Evolutionary conservation across 2,888 invertebrate species (phyloP).

Genomic region (Chelonus formosanus): DNA sequence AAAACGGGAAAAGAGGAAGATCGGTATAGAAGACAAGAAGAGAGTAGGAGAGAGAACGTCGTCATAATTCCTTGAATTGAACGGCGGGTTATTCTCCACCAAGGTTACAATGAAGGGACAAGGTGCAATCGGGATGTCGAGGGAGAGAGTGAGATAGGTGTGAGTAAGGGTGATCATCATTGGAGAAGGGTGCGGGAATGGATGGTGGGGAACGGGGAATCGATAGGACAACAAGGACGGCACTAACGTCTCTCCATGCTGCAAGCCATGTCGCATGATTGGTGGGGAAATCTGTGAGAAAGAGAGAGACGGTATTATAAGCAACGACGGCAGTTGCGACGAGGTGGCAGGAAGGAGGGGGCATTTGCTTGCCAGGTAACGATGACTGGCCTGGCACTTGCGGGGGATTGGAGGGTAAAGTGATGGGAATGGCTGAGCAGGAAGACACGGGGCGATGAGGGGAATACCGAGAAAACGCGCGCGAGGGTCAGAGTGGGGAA

Average conservation of each 20-base stretch:
- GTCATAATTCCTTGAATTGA: slow-evolving; percentile 66
- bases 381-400: slow-evolving; percentile 36
- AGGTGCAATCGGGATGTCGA: slow-evolving; percentile 35
- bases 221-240: slow-evolving; percentile 60
- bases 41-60: slow-evolving; percentile 55
- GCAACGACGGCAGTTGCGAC: slow-evolving; percentile 34
- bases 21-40: slow-evolving; percentile 33
- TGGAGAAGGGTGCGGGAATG: slow-evolving; percentile 39
- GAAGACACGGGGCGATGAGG: slow-evolving; percentile 14
- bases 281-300: slow-evolving; percentile 37
- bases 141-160: slow-evolving; percentile 38
- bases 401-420: slow-evolving; percentile 41
- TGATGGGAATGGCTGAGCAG: slow-evolving; percentile 24
- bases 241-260: slow-evolving; percentile 42
- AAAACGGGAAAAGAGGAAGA: slow-evolving; percentile 32
- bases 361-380: slow-evolving; percentile 44
- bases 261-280: slow-evolving; percentile 44
- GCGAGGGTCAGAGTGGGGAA: slow-evolving; percentile 44
- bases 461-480: slow-evolving; percentile 40
- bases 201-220: slow-evolving; percentile 49
- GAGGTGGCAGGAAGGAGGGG: background rate
- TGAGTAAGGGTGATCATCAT: slow-evolving; percentile 36
- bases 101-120: slow-evolving; percentile 57
- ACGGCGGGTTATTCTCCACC: slow-evolving; percentile 63
- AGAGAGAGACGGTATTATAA: slow-evolving; percentile 32